phyloP scores from a whole-genome alignment of 2,797 vertebrate species.

The Periparus ater region DNA sequence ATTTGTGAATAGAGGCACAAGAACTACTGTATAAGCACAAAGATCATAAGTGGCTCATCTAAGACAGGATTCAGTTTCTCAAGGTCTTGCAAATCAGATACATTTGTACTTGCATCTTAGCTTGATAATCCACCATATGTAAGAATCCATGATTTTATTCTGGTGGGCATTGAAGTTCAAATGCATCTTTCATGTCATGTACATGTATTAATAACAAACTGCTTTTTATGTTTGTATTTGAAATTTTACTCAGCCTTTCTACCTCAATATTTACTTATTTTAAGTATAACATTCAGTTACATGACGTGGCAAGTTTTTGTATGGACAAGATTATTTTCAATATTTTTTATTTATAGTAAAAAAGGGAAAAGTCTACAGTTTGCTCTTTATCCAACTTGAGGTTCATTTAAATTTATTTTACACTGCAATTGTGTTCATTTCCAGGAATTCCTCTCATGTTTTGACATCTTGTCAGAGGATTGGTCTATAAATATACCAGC shows the following conservation, averaged over 20 bases:
- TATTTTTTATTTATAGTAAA: not conserved
- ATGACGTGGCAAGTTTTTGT: not conserved
- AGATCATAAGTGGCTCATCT: not conserved
- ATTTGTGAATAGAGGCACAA: not conserved
- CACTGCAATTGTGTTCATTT: not conserved
- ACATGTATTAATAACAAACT: not conserved
- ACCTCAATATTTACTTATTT: not conserved
- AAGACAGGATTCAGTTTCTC: not conserved
- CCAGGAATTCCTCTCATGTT: slow-evolving; percentile 11
- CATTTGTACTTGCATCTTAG: not conserved
- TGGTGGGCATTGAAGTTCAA: not conserved
- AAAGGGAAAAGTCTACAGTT: not conserved
- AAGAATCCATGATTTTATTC: not conserved
- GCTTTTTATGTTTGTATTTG: not conserved
- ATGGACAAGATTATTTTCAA: not conserved
- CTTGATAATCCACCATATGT: not conserved
- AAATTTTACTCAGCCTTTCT: not conserved
- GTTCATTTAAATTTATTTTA: not conserved
- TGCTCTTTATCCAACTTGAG: not conserved
- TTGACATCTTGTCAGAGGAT: slow-evolving; percentile 1
- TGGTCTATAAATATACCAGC: not conserved
- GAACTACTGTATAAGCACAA: not conserved
- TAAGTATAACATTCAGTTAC: not conserved
- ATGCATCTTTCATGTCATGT: not conserved
- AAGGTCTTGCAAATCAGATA: not conserved